phyloP scores from a whole-genome alignment of 2,888 invertebrate genomes.

The Geophilus truncorum region DNA sequence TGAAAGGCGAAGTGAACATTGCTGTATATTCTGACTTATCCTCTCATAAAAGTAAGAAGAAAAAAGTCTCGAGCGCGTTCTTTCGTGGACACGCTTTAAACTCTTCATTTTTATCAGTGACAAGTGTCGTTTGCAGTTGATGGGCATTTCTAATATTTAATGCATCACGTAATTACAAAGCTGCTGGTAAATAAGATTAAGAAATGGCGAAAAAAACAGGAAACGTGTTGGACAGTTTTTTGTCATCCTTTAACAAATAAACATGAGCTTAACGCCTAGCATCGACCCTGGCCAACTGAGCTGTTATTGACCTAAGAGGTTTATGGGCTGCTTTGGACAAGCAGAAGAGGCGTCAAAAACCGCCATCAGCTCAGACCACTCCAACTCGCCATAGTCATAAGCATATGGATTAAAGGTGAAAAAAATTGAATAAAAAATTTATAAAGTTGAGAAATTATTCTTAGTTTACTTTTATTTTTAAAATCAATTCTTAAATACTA shows the following conservation, averaged over 20 bases:
- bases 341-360: not conserved
- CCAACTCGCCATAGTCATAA: too few relatives aligned
- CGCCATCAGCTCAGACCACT: not conserved
- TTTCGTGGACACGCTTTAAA: not conserved
- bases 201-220: not conserved
- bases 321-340: not conserved
- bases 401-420: too few relatives aligned
- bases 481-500: too few relatives aligned
- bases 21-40: not conserved
- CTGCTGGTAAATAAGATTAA: not conserved
- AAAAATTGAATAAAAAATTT: too few relatives aligned
- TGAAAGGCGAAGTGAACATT: not conserved
- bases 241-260: not conserved
- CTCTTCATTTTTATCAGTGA: not conserved
- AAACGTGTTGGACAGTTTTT: not conserved
- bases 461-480: too few relatives aligned
- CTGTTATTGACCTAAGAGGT: constrained; percentile 9
- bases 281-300: not conserved
- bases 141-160: not conserved
- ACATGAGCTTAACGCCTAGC: not conserved
- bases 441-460: too few relatives aligned
- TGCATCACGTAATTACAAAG: not conserved
- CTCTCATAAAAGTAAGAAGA: not conserved
- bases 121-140: not conserved
- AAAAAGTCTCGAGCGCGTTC: not conserved